Evolutionary conservation across 2,888 invertebrate species (phyloP).

Genomic region (Coleophora deauratella): DNA sequence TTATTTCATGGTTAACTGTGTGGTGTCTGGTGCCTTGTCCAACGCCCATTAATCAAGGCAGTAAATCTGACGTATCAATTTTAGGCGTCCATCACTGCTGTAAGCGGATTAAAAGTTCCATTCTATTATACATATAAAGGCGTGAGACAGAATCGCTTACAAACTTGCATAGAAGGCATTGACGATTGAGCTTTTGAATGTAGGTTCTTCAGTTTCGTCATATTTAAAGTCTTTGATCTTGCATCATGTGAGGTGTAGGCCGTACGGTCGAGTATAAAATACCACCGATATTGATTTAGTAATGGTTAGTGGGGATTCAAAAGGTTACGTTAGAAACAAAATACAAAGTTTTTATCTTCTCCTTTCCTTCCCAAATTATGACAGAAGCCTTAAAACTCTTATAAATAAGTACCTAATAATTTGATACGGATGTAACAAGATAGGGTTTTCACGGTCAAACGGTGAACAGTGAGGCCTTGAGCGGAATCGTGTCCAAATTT

Average conservation of each 20-base stretch:
- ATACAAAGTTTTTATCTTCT: too few species aligned
- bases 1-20: not conserved
- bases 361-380: conserved; percentile 7
- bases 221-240: too few species aligned
- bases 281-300: too few species aligned
- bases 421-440: conserved; percentile 34
- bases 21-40: conserved; percentile 3
- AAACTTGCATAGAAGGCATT: too few species aligned
- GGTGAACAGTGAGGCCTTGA: conserved; percentile 45
- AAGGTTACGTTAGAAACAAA: too few species aligned
- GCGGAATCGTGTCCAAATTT: conserved; percentile 28
- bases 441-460: conserved; percentile 54
- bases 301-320: too few species aligned
- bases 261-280: too few species aligned
- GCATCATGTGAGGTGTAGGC: too few species aligned
- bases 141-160: too few species aligned
- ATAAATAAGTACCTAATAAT: conserved; percentile 16
- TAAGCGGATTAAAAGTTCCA: conserved; percentile 45
- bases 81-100: conserved; percentile 25
- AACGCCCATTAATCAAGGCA: conserved; percentile 22
- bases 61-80: conserved; percentile 39
- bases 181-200: too few species aligned
- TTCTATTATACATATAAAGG: conserved; percentile 8
- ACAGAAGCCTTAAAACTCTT: conserved; percentile 32
- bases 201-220: too few species aligned